Evolutionary conservation across 2,113 vertebrate species (phyloP), one percentile per base, ranked within the genome.

Genomic region (Rhinolophus sinicus): DNA sequence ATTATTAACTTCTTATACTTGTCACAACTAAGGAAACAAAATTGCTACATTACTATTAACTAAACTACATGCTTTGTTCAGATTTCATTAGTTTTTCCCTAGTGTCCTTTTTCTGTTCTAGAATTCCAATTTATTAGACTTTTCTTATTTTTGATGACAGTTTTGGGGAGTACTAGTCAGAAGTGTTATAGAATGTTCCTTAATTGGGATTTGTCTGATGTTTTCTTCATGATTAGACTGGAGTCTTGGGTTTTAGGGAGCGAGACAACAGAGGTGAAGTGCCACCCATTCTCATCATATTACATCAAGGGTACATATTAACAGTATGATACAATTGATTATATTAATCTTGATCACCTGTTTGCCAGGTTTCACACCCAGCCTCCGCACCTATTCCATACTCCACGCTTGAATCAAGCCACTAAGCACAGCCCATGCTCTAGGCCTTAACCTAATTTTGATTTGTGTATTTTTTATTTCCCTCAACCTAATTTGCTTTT

Each of bases 21-120:
- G 65, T 95, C 52, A 73, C 35, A 72, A 91, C 35, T 94, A 78
- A 97, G 35, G 73, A 82, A 93, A 91, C 60, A 91, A 47, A 67
- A 70, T 93, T 91, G n/a, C 56, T 52, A 13, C 6, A 67, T 77
- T 84, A 30, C 44, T 81, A n/a, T 93, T 88, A 75, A 64, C 11
- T 93, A 77, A 90, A 73, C 35, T 65, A 35, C 8, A 4, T 1
- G 18, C 19, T 80, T 93, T 33, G 73, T 64, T 96, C 78, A 86
- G 15, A 85, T 65, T 90, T 93, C 65, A 65, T 26, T 83, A 35
- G 16, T 52, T 90, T 93, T 95, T 44, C 56, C 35, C 16, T 86
- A 67, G 35, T 94, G 40, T 73, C 11, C 15, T 40, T 81, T 92
- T 92, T 67, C 73, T 88, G 40, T 67, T 44, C 16, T 54, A 72